Base-by-base conservation (phyloP, 2,797 vertebrate genomes). In the Philypnodon macrostomus region DNA sequence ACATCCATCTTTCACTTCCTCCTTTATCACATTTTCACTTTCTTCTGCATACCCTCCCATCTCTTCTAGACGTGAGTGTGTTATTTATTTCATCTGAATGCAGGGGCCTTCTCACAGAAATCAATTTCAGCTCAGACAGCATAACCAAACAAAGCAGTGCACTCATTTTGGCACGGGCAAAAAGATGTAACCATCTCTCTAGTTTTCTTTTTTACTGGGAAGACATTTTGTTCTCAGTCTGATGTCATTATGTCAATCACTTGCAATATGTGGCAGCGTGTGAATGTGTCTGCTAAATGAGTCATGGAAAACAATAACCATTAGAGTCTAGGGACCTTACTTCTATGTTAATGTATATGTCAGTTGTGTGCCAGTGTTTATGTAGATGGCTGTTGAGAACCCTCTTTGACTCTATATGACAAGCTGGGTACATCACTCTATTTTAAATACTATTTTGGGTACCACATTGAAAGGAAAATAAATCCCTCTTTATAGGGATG, bases 151-250 rank as follows among this genome's bases (percentile, higher is more conserved):
- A 87, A 86, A 89, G 85, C 79, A 27, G 55, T 44, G 77, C 63
- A 63, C 79, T 85, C 79, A 70, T 86, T 83, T 84, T 78, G 70
- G 77, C 78, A 42, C 24, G 56, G 73, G 73, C 79, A 61, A 56
- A 61, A 56, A 70, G 65, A 72, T 67, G 80, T 78, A 79, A 80
- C 79, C 66, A 68, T 81, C 75, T 69, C 69, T 57, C 71, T 87
- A 70, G 63, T 79, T 62, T 76, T 71, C 58, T 79, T 71, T 61
- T 79, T 75, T 67, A 77, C 78, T 68, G 75, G 82, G 83, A 68
- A 84, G 85, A 89, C 86, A 88, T 90, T 88, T 88, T 89, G 84
- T 88, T 89, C 83, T 86, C 81, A 71, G 82, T 83, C 84, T 75
- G 70, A 85, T 74, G 74, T 79, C 81, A 85, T 87, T 83, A 82